Percentiles rank a stretch among this genome's conserved stretches.
Evolutionary conservation across 2,888 invertebrate genomes (phyloP).

Genomic region (Sipunculus nudus): DNA sequence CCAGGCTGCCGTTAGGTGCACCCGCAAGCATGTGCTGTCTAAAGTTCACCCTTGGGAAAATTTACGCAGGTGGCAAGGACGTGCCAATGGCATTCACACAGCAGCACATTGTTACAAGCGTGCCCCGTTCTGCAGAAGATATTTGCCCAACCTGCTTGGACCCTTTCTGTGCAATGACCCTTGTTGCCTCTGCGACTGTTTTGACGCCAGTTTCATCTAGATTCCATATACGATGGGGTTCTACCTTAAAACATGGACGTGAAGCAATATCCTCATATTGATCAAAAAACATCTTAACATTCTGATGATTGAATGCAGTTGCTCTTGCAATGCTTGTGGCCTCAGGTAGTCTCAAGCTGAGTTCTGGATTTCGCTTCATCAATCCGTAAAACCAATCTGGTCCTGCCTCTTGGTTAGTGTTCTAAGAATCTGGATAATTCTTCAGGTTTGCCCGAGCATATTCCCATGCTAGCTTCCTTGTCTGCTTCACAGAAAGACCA

Average conservation of each 20-base stretch:
- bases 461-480: slow-evolving; percentile 1
- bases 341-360: slow-evolving; percentile 4
- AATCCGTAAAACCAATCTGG: slow-evolving; percentile 7
- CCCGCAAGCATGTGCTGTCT: no score
- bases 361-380: neutral
- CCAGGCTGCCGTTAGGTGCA: no score
- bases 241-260: slow-evolving; percentile 3
- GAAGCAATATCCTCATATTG: neutral
- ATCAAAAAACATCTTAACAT: neutral
- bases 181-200: slow-evolving; percentile 4
- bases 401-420: no score
- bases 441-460: neutral
- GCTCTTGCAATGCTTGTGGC: slow-evolving; percentile 4
- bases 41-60: slow-evolving; percentile 10
- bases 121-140: slow-evolving; percentile 8
- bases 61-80: neutral
- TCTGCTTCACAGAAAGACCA: slow-evolving; percentile 6
- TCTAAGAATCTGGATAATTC: no score
- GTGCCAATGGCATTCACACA: slow-evolving; percentile 1
- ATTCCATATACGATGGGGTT: slow-evolving; percentile 4
- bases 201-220: slow-evolving; percentile 8
- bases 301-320: neutral
- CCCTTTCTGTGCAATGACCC: slow-evolving; percentile 1
- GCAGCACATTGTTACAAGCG: slow-evolving; percentile 2
- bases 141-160: slow-evolving; percentile 14